A percentile compares a stretch with the other conserved stretches of the same genome.
phyloP scores from a whole-genome alignment of 2,888 invertebrate genomes.

The Aleiodes leptofemur region DNA sequence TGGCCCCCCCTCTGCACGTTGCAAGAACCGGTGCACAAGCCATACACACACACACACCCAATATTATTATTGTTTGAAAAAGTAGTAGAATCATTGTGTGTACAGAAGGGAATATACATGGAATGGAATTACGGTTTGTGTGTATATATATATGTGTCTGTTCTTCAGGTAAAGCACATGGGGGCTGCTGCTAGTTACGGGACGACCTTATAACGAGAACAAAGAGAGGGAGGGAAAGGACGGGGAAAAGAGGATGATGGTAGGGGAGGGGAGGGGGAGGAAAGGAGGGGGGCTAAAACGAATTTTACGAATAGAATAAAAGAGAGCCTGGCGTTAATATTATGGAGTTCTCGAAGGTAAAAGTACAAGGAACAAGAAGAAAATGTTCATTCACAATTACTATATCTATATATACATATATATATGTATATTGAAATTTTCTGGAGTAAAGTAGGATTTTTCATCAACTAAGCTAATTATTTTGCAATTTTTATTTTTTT shows the following conservation, averaged over 20 bases:
- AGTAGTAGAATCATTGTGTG: slow-evolving; percentile 7
- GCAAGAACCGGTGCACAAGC: slow-evolving; percentile 66
- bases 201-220: not conserved
- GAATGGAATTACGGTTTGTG: not conserved
- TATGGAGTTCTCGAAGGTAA: not conserved
- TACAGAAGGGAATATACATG: not conserved
- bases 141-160: not conserved
- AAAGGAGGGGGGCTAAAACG: slow-evolving; percentile 46
- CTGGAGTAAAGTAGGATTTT: no score
- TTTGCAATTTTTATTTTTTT: no score
- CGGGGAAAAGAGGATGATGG: not conserved
- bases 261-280: slow-evolving; percentile 4
- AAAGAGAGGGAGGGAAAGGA: slow-evolving; percentile 18
- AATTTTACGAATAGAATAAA: slow-evolving; percentile 45
- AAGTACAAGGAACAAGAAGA: no score
- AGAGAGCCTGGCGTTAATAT: not conserved
- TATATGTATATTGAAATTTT: no score
- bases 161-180: slow-evolving; percentile 42
- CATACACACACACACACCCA: slow-evolving; percentile 25
- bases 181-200: slow-evolving; percentile 30
- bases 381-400: no score
- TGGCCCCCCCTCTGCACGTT: slow-evolving; percentile 62
- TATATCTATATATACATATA: no score
- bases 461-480: no score
- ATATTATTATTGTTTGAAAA: slow-evolving; percentile 4